phyloP scores from a whole-genome alignment of 2,113 vertebrate species.

The Pachyramphus minor region DNA sequence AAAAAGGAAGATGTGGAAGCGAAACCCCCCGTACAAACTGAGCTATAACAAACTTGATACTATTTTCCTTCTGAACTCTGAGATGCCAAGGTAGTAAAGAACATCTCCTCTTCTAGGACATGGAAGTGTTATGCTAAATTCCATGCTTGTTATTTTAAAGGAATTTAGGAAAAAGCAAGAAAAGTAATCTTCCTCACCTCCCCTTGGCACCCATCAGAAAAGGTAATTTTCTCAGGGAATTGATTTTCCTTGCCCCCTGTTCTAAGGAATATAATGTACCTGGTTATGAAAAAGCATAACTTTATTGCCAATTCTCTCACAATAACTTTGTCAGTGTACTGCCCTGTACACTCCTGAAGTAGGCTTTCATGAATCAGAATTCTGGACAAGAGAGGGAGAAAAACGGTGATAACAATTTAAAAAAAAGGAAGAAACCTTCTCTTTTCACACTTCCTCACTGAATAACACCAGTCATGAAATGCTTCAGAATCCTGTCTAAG shows the following conservation, averaged over 20 bases:
- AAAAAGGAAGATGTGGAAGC: not conserved
- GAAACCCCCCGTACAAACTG: not conserved
- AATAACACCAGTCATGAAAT: not conserved
- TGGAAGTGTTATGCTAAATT: not conserved
- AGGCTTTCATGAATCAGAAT: not conserved
- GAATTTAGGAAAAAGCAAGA: not conserved
- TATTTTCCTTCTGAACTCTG: not conserved
- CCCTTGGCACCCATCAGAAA: not conserved
- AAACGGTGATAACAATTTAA: not conserved
- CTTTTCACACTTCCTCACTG: not conserved
- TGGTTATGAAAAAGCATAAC: not conserved
- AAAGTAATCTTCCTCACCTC: not conserved
- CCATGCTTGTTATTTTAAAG: not conserved
- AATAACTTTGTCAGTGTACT: not conserved
- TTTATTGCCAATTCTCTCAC: not conserved
- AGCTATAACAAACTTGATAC: not conserved
- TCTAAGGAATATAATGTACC: not conserved
- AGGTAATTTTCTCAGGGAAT: not conserved
- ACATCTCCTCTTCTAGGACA: not conserved
- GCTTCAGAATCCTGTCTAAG: not conserved
- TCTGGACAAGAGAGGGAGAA: not conserved
- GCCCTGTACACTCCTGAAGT: not conserved
- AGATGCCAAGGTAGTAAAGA: not conserved
- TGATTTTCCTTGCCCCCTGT: not conserved
- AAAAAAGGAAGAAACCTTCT: not conserved